phyloP scores from a whole-genome alignment of 2,113 vertebrate species.

The Corapipo altera region DNA sequence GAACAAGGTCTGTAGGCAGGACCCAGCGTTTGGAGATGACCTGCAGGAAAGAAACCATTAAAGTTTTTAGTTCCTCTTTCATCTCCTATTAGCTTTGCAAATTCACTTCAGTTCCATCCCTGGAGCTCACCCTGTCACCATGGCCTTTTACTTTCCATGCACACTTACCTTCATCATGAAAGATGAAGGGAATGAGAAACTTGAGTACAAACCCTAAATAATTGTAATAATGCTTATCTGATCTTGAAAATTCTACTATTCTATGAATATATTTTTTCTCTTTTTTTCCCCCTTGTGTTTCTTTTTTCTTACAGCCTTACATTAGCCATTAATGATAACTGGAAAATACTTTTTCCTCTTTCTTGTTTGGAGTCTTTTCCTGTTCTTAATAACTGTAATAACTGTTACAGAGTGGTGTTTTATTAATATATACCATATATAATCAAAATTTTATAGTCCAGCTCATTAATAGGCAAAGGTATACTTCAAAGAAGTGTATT shows the following conservation, averaged over 20 bases:
- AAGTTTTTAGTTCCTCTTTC: not conserved
- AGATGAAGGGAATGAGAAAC: not conserved
- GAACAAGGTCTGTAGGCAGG: not conserved
- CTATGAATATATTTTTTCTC: accelerated
- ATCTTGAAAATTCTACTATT: not conserved
- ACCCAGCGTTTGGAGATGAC: not conserved
- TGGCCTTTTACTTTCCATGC: not conserved
- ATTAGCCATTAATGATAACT: not conserved
- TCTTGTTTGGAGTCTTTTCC: not conserved
- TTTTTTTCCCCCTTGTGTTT: not conserved
- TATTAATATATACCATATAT: not conserved
- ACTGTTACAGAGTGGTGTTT: accelerated
- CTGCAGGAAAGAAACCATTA: not conserved
- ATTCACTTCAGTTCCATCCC: not conserved
- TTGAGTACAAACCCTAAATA: not conserved
- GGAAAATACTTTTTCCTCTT: not conserved
- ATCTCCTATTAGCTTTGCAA: not conserved
- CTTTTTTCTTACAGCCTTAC: not conserved
- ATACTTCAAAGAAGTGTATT: not conserved
- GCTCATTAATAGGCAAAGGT: not conserved
- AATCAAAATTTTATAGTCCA: not conserved
- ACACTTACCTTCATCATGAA: not conserved
- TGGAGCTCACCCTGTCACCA: not conserved
- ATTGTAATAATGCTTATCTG: not conserved
- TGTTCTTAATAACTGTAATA: not conserved